These are phyloP conservation scores for Athalia cordata DNA, from an alignment of 2,888 invertebrate species.

Conservation along the genomic window DNA sequence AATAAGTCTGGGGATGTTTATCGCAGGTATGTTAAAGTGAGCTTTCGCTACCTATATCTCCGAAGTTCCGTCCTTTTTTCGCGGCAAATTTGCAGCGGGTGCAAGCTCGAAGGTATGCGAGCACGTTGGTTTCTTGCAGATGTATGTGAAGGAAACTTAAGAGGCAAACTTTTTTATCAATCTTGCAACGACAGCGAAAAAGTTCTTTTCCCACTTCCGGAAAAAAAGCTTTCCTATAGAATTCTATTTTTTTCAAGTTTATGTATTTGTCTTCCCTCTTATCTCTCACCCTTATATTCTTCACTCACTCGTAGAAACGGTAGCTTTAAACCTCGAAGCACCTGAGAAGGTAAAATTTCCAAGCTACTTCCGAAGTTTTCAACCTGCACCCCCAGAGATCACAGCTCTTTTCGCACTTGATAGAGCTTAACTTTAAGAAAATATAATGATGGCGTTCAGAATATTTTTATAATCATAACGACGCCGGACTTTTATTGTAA, in stretches of 20 bases:
- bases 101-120: background rate
- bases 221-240: slow-evolving; percentile 31
- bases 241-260: background rate
- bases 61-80: background rate
- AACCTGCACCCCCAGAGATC: slow-evolving; percentile 26
- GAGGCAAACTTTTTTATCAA: slow-evolving; percentile 65
- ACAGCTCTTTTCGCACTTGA: slow-evolving; percentile 45
- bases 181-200: slow-evolving; percentile 63
- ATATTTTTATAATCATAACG: background rate
- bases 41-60: too few relatives aligned
- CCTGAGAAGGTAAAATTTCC: slow-evolving; percentile 7
- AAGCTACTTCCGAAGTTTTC: slow-evolving; percentile 26
- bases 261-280: too few relatives aligned
- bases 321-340: slow-evolving; percentile 37
- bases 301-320: slow-evolving; percentile 1
- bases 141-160: slow-evolving; percentile 54
- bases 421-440: slow-evolving; percentile 39
- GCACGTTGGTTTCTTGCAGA: slow-evolving; percentile 30
- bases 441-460: background rate
- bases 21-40: too few relatives aligned
- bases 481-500: too few relatives aligned
- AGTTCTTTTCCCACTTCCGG: slow-evolving; percentile 57
- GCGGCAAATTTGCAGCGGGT: background rate
- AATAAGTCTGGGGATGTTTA: too few relatives aligned
- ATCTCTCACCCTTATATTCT: too few relatives aligned